These are phyloP conservation scores for Drosophila hydei DNA, from an alignment of 1,140 invertebrate species.

Conservation along the genomic window DNA sequence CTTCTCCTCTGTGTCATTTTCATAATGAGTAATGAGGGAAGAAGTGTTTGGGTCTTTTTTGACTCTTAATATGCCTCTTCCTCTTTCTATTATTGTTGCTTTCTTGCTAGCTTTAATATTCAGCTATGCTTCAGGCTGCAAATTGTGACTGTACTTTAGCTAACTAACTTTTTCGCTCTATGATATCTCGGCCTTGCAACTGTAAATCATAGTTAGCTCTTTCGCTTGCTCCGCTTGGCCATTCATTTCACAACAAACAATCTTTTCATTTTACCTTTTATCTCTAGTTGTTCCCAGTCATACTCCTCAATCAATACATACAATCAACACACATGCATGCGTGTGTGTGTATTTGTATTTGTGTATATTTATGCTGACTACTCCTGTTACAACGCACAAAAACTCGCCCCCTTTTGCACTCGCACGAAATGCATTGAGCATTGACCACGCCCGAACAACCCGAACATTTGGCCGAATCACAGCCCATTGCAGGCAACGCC, in stretches of 20 bases:
- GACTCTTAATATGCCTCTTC: neutral
- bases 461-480: constrained; percentile 26
- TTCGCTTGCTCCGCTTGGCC: neutral
- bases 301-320: constrained; percentile 68
- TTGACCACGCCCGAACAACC: constrained; percentile 29
- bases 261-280: constrained; percentile 9
- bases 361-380: neutral
- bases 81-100: neutral
- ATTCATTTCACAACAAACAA: constrained; percentile 6
- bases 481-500: neutral
- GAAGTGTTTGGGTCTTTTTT: constrained; percentile 11
- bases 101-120: constrained; percentile 5
- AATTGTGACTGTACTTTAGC: constrained; percentile 17
- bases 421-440: constrained; percentile 1
- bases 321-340: neutral
- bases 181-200: neutral
- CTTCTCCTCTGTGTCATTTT: constrained; percentile 54
- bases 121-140: neutral
- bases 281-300: constrained; percentile 8
- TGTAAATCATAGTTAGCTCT: neutral
- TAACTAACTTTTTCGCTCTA: neutral
- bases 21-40: constrained; percentile 66
- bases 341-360: neutral
- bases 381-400: constrained; percentile 9
- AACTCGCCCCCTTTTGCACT: constrained; percentile 37